Conservation (phyloP, 2,888 invertebrate genomes). For the Iphiclides podalirius region DNA sequence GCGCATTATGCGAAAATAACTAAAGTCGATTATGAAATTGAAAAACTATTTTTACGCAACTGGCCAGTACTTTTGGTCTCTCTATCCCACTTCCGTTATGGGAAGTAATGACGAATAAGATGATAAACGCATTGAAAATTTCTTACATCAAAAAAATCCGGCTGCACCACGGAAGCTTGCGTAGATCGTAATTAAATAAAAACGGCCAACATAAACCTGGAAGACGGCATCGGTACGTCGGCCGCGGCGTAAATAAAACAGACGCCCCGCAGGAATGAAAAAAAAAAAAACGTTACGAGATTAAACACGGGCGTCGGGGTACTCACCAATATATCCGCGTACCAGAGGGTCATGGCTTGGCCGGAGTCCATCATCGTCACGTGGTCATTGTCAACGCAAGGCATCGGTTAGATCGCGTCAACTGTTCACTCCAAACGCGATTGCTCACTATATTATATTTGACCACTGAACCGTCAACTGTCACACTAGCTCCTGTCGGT, state of each 20-base stretch:
- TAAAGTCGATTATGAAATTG: too few relatives aligned
- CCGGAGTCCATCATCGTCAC: constrained; percentile 68
- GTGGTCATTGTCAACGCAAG: constrained; percentile 64
- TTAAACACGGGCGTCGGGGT: constrained; percentile 24
- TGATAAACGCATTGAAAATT: too few relatives aligned
- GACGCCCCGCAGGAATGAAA: constrained; percentile 1
- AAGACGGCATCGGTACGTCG: background rate
- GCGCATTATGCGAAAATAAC: too few relatives aligned
- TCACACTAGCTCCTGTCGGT: constrained; percentile 32
- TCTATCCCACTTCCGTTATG: too few relatives aligned
- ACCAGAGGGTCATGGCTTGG: constrained; percentile 78
- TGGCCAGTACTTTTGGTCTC: too few relatives aligned
- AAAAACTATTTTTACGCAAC: too few relatives aligned
- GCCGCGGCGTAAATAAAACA: background rate
- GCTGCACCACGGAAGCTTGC: constrained; percentile 1
- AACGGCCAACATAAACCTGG: constrained; percentile 3
- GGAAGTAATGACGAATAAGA: too few relatives aligned
- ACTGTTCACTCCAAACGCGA: constrained; percentile 38
- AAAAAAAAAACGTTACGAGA: constrained; percentile 13
- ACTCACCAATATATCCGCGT: constrained; percentile 75
- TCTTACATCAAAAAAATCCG: too few relatives aligned
- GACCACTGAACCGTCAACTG: constrained; percentile 35
- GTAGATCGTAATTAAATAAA: background rate
- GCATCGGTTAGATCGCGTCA: constrained; percentile 48
- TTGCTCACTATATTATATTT: constrained; percentile 28